These are phyloP conservation scores for Drosophila triauraria DNA, from an alignment of 1,140 invertebrate species.

Conservation along the genomic window DNA sequence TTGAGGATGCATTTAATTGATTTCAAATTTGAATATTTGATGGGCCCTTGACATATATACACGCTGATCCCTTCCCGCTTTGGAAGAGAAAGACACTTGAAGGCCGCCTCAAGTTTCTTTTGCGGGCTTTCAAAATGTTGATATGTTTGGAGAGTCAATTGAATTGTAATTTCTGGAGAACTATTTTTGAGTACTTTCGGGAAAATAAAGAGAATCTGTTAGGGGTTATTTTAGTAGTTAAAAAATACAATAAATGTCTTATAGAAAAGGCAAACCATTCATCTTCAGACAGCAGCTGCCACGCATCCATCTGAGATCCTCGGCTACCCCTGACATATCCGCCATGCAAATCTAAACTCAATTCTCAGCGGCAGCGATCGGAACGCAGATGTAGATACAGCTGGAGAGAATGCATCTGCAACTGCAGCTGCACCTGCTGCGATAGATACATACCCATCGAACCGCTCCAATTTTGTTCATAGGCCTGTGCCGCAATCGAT, in stretches of 20 bases:
- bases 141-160: conserved; percentile 34
- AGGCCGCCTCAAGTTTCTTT: conserved; percentile 10
- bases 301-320: not conserved
- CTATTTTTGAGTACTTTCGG: not conserved
- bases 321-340: conserved; percentile 22
- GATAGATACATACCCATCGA: conserved; percentile 31
- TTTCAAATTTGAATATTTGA: conserved; percentile 48
- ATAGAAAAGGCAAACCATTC: not conserved
- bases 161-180: conserved; percentile 14
- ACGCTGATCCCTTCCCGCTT: conserved; percentile 9
- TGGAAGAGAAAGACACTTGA: conserved; percentile 35
- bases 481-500: conserved; percentile 69
- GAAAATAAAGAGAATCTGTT: not conserved
- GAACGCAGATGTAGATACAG: conserved; percentile 12
- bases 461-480: conserved; percentile 60
- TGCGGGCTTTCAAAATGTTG: conserved; percentile 16
- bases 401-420: conserved; percentile 12
- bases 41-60: conserved; percentile 38
- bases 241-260: conserved; percentile 1
- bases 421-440: conserved; percentile 30
- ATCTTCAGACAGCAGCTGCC: conserved; percentile 24
- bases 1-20: conserved; percentile 40
- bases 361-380: conserved; percentile 6
- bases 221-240: not conserved
- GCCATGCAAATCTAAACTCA: conserved; percentile 28